Evolutionary conservation across 2,797 vertebrate species (phyloP), one percentile per base, ranked within the genome.

Genomic region (Carcharodon carcharias): DNA sequence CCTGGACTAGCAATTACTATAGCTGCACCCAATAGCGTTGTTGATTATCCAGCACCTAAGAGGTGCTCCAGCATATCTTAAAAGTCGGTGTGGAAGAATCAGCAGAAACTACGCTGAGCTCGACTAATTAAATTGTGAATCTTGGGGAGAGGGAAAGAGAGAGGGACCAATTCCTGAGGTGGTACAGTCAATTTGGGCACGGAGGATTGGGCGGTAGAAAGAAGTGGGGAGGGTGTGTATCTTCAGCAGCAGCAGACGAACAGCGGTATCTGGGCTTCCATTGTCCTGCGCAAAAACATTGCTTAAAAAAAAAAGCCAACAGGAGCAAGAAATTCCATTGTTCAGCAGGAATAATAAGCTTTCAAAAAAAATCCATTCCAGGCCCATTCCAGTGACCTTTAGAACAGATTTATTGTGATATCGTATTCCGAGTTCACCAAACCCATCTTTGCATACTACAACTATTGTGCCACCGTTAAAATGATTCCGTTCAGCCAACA

Each of bases 381-480:
- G 45, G 31, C 2, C 65, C 18, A 18, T 21, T 18, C 65, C 58
- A 58, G 58, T 28, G 50, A 61, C 26, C 61, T 63, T n/a, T 18
- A 50, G 65, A 45, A n/a, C 63, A 65, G 63, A 94, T 35, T 71
- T 28, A 71, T 54, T 16, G 40, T 69, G 5, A 21, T 65, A 56
- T 31, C 28, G 61, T 12, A 26, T 67, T 93, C 91, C 58, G 45
- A 40, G 21, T 88, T 94, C 14, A 67, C 14, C 31, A 18, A 31
- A 31, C 58, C 31, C 16, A 21, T 21, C 14, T 61, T 63, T 16
- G 16, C 28, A 21, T 8, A 63, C 21, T 40, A 35, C 16, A 5
- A 31, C 35, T n/a, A 92, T 40, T 2, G 31, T 21, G 16, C 58
- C 31, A 97, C 98, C 97, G 82, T 91, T 96, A 96, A 92, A 96